phyloP scores from a whole-genome alignment of 2,113 vertebrate species.

The Archilochus colubris region DNA sequence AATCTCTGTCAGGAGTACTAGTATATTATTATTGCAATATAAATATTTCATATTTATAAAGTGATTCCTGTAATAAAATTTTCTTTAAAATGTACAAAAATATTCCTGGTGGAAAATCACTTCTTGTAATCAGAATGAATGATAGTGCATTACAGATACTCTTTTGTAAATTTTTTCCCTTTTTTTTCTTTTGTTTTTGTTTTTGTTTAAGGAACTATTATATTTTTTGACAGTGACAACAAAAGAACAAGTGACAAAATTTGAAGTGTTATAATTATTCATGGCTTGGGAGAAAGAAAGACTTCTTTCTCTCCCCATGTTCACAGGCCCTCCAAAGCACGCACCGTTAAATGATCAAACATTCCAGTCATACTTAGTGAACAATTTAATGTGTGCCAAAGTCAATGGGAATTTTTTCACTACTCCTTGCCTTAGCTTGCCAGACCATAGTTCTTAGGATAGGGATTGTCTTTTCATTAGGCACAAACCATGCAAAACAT shows the following conservation, averaged over 20 bases:
- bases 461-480: background rate
- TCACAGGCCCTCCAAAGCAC: background rate
- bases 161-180: background rate
- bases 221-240: conserved; percentile 1
- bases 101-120: background rate
- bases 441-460: background rate
- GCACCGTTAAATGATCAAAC: background rate
- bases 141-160: background rate
- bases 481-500: background rate
- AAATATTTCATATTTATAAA: background rate
- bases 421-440: background rate
- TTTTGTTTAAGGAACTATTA: background rate
- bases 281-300: conserved; percentile 10
- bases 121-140: background rate
- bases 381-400: background rate
- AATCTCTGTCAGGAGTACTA: background rate
- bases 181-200: too few species aligned
- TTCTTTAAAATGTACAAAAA: background rate
- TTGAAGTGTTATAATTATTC: conserved; percentile 12
- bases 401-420: background rate
- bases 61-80: background rate
- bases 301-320: background rate
- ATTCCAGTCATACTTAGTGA: background rate
- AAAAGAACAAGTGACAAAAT: conserved; percentile 22
- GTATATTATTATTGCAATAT: background rate